Evolutionary conservation across 2,888 invertebrate genomes (phyloP).

Genomic region (Siphlonurus alternatus): DNA sequence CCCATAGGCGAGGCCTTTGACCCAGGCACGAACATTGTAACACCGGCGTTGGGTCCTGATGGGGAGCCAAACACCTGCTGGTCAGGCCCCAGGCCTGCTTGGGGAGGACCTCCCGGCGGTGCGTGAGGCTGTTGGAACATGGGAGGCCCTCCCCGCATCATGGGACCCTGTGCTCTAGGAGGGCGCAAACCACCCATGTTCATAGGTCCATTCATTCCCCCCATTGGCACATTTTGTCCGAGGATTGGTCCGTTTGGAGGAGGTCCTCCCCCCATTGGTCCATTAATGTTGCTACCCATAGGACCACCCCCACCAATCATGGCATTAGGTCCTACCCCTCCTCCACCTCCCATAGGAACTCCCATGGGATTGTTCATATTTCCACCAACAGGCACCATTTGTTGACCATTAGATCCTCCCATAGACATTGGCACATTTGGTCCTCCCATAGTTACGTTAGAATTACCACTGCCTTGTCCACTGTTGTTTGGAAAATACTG

Average conservation of each 20-base stretch:
- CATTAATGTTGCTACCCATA: constrained; percentile 7
- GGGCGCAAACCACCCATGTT: constrained; percentile 29
- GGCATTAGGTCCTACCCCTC: background rate
- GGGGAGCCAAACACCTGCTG: constrained; percentile 9
- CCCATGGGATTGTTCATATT: constrained; percentile 15
- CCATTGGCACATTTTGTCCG: constrained; percentile 12
- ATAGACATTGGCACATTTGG: constrained; percentile 14
- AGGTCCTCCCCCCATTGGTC: constrained; percentile 6
- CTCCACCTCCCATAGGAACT: constrained; percentile 24
- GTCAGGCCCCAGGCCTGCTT: constrained; percentile 11
- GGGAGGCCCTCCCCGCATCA: constrained; percentile 8
- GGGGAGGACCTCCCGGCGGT: constrained; percentile 13
- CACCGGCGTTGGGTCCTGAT: constrained; percentile 23
- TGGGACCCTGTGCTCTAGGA: constrained; percentile 24
- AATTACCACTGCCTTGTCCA: constrained; percentile 16
- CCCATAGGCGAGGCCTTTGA: constrained; percentile 38
- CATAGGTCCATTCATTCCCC: constrained; percentile 24
- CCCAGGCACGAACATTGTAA: constrained; percentile 40
- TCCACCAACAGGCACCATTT: constrained; percentile 22
- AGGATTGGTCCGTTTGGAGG: constrained; percentile 9
- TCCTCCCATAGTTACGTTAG: constrained; percentile 25
- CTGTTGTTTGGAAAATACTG: constrained; percentile 52
- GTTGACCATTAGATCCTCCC: constrained; percentile 12
- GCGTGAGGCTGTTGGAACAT: background rate
- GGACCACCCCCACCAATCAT: constrained; percentile 17